phyloP scores from a whole-genome alignment of 2,888 invertebrate species.

The Liopterus haemorrhoidalis region DNA sequence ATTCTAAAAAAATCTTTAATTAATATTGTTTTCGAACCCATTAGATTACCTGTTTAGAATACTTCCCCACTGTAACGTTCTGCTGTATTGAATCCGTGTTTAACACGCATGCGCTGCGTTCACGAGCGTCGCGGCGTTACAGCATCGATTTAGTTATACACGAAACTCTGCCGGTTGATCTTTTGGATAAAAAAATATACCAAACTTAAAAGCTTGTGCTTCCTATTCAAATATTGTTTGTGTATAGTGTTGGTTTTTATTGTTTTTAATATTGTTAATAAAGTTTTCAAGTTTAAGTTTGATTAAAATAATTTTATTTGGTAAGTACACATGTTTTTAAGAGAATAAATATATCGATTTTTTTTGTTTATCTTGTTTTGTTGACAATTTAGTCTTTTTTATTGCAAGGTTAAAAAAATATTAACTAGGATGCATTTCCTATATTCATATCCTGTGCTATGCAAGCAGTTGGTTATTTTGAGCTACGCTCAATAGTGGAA shows the following conservation, averaged over 20 bases:
- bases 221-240: constrained; percentile 8
- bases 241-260: constrained; percentile 10
- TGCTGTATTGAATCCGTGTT: constrained; percentile 16
- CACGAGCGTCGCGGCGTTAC: constrained; percentile 42
- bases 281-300: no score
- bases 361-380: neutral
- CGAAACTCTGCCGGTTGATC: constrained; percentile 17
- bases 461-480: no score
- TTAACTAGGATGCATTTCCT: neutral
- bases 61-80: constrained; percentile 15
- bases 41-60: no score
- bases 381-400: neutral
- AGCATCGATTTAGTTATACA: constrained; percentile 42
- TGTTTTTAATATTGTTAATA: constrained; percentile 11
- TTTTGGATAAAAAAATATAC: constrained; percentile 17
- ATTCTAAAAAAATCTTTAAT: no score
- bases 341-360: neutral
- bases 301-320: neutral
- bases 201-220: constrained; percentile 10
- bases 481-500: no score
- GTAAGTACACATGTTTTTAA: neutral
- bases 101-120: constrained; percentile 34
- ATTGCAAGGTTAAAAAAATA: no score
- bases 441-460: no score
- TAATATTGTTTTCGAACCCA: constrained; percentile 20